Evolutionary conservation across 2,113 vertebrate genomes (phyloP).

Genomic region (Lichenostomus cassidix): DNA sequence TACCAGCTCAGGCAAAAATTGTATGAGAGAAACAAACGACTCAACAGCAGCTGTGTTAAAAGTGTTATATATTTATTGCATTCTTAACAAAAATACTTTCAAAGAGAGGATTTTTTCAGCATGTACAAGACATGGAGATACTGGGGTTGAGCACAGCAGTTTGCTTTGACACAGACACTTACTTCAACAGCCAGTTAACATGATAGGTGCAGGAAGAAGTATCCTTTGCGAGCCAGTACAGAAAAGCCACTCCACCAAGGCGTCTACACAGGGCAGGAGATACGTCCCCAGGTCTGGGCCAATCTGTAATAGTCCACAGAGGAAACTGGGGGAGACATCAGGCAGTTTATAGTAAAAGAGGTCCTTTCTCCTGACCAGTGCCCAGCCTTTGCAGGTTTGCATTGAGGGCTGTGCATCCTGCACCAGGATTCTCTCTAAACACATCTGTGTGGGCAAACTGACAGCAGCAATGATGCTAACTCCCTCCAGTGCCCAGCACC

Average conservation of each 20-base stretch:
- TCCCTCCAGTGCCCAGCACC: neutral
- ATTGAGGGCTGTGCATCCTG: neutral
- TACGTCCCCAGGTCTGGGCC: neutral
- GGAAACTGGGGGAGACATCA: slow-evolving; percentile 3
- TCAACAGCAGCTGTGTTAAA: slow-evolving; percentile 52
- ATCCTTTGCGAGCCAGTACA: slow-evolving; percentile 28
- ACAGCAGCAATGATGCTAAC: neutral
- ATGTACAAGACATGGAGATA: slow-evolving; percentile 28
- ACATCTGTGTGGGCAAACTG: neutral
- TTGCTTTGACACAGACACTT: slow-evolving; percentile 38
- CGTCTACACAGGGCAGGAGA: neutral
- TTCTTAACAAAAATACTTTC: slow-evolving; percentile 75
- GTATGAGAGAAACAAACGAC: slow-evolving; percentile 10
- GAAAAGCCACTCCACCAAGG: slow-evolving; percentile 12
- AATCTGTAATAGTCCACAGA: slow-evolving; percentile 35
- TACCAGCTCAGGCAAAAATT: neutral
- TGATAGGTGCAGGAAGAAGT: neutral
- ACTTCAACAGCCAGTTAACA: slow-evolving; percentile 37
- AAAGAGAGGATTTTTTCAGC: slow-evolving; percentile 59
- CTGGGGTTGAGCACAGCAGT: slow-evolving; percentile 15
- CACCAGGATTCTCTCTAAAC: neutral
- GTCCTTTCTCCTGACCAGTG: neutral
- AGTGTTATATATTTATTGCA: slow-evolving; percentile 75
- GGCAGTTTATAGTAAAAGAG: neutral
- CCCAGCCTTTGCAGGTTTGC: neutral